These are phyloP conservation scores for Lepus americanus DNA, from an alignment of 2,113 vertebrate species.

Conservation along the genomic window DNA sequence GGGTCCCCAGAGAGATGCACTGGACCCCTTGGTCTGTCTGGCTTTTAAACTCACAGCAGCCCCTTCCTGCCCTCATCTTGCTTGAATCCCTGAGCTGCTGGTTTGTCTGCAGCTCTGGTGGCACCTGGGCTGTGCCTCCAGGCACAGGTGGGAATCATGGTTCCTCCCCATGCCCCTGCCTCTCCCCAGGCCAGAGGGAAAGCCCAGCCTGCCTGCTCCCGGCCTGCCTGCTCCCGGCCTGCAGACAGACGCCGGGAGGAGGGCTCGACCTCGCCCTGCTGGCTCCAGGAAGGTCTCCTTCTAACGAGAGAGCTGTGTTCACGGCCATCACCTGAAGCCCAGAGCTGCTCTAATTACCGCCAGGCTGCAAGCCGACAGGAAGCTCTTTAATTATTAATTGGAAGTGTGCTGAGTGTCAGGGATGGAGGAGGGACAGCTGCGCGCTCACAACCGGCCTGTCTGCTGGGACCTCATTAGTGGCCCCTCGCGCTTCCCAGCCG, in stretches of 20 bases:
- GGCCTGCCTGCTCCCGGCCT: background rate
- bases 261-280: background rate
- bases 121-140: background rate
- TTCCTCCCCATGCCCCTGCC: background rate
- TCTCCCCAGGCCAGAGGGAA: background rate
- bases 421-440: constrained; percentile 58
- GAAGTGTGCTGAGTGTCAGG: constrained; percentile 79
- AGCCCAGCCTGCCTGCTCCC: background rate
- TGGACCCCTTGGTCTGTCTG: background rate
- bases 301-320: constrained; percentile 65
- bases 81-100: background rate
- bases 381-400: constrained; percentile 85
- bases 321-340: fast-evolving
- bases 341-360: constrained; percentile 54
- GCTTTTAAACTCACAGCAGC: background rate
- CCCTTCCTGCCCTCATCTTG: background rate
- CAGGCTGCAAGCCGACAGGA: constrained; percentile 59
- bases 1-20: background rate
- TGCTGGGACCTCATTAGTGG: constrained; percentile 77
- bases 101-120: background rate
- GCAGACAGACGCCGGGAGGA: background rate
- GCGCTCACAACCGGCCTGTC: constrained; percentile 60
- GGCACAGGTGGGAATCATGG: background rate
- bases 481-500: background rate
- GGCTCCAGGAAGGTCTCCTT: constrained; percentile 39